phyloP scores from a whole-genome alignment of 2,888 invertebrate species.

The Apamea sordens region DNA sequence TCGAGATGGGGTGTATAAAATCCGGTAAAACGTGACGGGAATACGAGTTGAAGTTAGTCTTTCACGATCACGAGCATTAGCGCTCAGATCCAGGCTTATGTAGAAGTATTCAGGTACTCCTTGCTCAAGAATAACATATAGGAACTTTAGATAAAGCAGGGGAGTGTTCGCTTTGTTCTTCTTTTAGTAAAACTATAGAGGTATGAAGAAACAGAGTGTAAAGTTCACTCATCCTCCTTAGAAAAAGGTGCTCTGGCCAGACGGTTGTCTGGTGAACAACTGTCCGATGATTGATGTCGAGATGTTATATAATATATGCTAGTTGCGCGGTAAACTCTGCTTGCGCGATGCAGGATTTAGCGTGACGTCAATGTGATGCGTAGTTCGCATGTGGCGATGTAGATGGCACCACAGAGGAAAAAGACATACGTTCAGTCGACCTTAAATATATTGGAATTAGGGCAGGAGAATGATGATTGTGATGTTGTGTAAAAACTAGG shows the following conservation, averaged over 20 bases:
- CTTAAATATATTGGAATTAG: too few relatives aligned
- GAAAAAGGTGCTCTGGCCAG: background rate
- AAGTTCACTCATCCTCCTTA: background rate
- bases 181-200: background rate
- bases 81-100: conserved; percentile 34
- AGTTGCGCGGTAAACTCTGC: background rate
- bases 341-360: background rate
- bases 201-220: background rate
- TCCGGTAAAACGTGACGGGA: conserved; percentile 56
- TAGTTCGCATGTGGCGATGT: background rate
- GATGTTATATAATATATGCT: background rate
- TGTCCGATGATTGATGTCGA: too few relatives aligned
- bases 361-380: background rate
- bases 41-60: conserved; percentile 29
- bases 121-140: conserved; percentile 18
- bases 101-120: conserved; percentile 22
- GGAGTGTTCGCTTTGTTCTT: background rate
- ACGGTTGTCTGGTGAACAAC: too few relatives aligned
- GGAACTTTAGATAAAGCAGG: background rate
- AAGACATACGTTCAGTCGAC: too few relatives aligned
- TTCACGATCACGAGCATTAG: conserved; percentile 38
- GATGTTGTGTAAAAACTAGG: too few relatives aligned
- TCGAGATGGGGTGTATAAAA: conserved; percentile 61
- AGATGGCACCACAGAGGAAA: background rate
- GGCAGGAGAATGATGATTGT: too few relatives aligned